A percentile compares a stretch with the other conserved stretches of the same genome.
phyloP scores from a whole-genome alignment of 2,888 invertebrate genomes.

The Chalcis sispes region DNA sequence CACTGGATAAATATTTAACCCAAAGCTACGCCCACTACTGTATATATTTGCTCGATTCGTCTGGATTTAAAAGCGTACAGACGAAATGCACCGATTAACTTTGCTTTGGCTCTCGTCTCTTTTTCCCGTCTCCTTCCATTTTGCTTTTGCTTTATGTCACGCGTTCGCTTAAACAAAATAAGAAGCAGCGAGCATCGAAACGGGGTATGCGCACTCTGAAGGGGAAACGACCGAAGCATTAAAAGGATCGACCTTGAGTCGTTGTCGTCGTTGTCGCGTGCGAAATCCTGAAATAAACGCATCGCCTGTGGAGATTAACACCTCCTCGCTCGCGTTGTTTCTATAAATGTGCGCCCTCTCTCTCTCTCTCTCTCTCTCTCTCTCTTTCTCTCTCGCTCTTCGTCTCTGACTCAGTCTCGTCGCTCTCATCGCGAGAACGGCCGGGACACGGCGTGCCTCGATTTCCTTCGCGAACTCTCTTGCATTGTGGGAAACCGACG shows the following conservation, averaged over 20 bases:
- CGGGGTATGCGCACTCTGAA: not conserved
- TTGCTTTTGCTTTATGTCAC: no score
- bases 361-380: not conserved
- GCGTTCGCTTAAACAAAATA: no score
- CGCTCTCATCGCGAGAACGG: constrained; percentile 38
- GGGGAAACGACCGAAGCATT: constrained; percentile 33
- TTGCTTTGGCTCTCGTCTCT: not conserved
- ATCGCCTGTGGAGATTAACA: constrained; percentile 20
- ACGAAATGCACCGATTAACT: not conserved
- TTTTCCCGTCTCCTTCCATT: no score
- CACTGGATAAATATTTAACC: no score
- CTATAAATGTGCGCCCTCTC: not conserved
- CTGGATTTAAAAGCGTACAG: not conserved
- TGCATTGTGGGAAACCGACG: constrained; percentile 55
- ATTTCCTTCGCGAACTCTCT: constrained; percentile 61
- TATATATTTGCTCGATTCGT: not conserved
- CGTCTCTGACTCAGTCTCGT: not conserved
- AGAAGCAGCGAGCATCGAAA: no score
- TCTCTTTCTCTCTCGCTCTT: not conserved
- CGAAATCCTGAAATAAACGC: constrained; percentile 45
- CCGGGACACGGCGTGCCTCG: constrained; percentile 63
- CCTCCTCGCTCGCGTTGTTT: constrained; percentile 19
- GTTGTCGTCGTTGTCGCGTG: not conserved
- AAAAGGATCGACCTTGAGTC: constrained; percentile 29
- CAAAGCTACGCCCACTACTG: no score